Base-by-base conservation (phyloP, 2,797 vertebrate species). In the Erethizon dorsatum region DNA sequence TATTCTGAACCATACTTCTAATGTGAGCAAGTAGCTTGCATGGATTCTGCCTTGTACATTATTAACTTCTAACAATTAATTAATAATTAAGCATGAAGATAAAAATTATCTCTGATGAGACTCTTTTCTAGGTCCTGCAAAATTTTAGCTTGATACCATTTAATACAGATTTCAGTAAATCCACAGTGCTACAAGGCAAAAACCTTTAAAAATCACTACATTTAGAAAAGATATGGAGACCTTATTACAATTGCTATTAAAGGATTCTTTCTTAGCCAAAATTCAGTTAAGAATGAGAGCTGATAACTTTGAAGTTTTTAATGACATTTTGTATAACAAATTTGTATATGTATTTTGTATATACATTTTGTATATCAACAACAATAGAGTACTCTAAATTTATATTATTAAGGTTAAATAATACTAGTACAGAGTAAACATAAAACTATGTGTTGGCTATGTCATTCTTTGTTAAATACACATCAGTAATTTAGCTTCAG, bases 341-440 rank as follows among this genome's bases (percentile, higher is more conserved):
- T n/a, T n/a, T n/a, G n/a, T n/a, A n/a, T n/a, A n/a, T n/a, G n/a
- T n/a, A n/a, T n/a, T 24, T 59, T 10, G 0, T 59, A 59, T 26
- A 26, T 8, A n/a, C n/a, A 59, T 59, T 24, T 59, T 59, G 57
- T 7, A 57, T 45, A 82, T 69, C 13, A 85, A 45, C 26, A 84
- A 71, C 14, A 77, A 41, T 4, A 63, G 2, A 18, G 77, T 71
- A 22, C 45, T 47, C 77, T 78, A 75, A 71, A 65, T 91, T 59
- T 82, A n/a, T 75, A 47, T 59, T 83, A 73, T 77, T 89, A 59
- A 94, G 9, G 24, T 87, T 94, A 80, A 97, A n/a, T n/a, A 96
- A 87, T 63, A 61, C 6, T 92, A 88, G 52, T 90, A 85, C 47
- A 89, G 57, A 93, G 17, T 41, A 91, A 93, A 90, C 69, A 69